Conservation (phyloP, 2,113 vertebrate genomes). For the Oreochromis niloticus region DNA sequence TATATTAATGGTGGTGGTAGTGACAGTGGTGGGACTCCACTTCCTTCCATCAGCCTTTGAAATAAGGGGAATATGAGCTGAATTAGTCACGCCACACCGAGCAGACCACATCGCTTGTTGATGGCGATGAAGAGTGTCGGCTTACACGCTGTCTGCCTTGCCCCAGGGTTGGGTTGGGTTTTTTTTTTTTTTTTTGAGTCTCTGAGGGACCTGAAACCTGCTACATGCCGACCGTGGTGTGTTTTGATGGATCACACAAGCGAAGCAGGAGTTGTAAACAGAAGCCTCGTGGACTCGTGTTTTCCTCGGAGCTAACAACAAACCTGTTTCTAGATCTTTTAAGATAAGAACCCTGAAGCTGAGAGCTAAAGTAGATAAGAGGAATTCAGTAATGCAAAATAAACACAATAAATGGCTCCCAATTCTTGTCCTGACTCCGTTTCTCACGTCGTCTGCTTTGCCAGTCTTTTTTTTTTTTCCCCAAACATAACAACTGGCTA, state of each 20-base stretch:
- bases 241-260: background rate
- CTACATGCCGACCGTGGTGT: background rate
- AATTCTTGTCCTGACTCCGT: background rate
- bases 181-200: background rate
- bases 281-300: background rate
- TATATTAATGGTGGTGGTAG: background rate
- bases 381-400: background rate
- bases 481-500: background rate
- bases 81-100: slow-evolving; percentile 21
- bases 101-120: background rate
- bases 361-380: background rate
- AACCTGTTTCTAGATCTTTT: background rate
- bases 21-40: background rate
- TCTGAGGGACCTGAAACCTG: background rate
- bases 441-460: background rate
- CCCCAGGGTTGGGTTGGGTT: background rate
- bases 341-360: background rate
- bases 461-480: background rate
- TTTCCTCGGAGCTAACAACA: background rate
- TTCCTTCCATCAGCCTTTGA: slow-evolving; percentile 1
- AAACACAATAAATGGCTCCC: background rate
- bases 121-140: slow-evolving; percentile 17
- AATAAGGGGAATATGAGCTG: slow-evolving; percentile 50
- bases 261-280: background rate
- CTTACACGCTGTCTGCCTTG: slow-evolving; percentile 3